phyloP scores from a whole-genome alignment of 2,888 invertebrate species.

The Pseudoips prasinana region DNA sequence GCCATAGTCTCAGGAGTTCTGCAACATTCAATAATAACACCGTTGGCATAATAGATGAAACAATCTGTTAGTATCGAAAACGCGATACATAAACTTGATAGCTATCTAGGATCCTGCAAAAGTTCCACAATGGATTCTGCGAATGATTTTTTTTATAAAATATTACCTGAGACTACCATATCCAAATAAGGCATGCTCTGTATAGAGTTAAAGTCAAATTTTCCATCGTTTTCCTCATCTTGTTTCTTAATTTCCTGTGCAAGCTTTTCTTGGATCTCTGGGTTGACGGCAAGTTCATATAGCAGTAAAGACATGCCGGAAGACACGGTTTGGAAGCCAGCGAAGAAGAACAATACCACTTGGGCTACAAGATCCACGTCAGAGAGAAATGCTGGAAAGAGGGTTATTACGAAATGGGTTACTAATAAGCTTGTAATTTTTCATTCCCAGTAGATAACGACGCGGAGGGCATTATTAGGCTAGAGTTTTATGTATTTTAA shows the following conservation, averaged over 20 bases:
- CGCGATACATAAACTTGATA: too few relatives aligned
- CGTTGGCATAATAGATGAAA: too few relatives aligned
- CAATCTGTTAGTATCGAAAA: too few relatives aligned
- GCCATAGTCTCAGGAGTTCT: conserved; percentile 75
- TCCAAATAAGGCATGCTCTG: conserved; percentile 62
- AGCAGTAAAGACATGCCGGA: conserved; percentile 45
- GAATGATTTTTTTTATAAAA: too few relatives aligned
- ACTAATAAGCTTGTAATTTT: too few relatives aligned
- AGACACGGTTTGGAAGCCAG: conserved; percentile 53
- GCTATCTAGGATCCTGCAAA: too few relatives aligned
- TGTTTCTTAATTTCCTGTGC: conserved; percentile 47
- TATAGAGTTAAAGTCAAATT: conserved; percentile 65
- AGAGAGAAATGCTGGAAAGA: conserved; percentile 35
- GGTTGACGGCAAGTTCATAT: conserved; percentile 51
- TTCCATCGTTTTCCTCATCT: conserved; percentile 47
- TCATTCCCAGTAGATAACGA: too few relatives aligned
- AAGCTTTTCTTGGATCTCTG: conserved; percentile 51
- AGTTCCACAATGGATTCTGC: background rate
- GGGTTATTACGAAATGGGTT: too few relatives aligned
- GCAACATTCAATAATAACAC: too few relatives aligned
- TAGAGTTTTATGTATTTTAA: too few relatives aligned
- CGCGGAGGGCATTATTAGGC: too few relatives aligned
- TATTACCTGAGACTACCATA: conserved; percentile 67
- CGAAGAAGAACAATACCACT: conserved; percentile 51
- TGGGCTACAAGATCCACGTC: conserved; percentile 50